Base-by-base conservation (phyloP, 2,113 vertebrate species). In the Polypterus senegalus region DNA sequence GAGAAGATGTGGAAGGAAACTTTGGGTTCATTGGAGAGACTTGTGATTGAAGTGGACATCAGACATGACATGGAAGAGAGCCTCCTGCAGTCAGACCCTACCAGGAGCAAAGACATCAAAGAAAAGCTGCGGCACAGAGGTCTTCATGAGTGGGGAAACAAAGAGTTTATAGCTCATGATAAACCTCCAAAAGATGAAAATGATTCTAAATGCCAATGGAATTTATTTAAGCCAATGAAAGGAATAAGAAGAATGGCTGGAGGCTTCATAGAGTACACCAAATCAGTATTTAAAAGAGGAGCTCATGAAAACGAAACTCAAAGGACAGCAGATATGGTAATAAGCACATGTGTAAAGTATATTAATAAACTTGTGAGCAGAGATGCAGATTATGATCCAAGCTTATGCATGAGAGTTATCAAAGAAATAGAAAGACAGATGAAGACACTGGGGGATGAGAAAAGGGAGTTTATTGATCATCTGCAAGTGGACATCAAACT, bases 401-500 rank as follows among this genome's bases (percentile, higher is more conserved):
- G 27, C 27, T 27, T 27, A 2, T n/a, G n/a, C n/a, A n/a, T n/a
- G n/a, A n/a, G n/a, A n/a, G n/a, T n/a, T n/a, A 27, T 27, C 2
- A 27, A 27, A 27, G 27, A 27, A 27, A 27, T 60, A 4, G 53
- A 65, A 43, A 67, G 59, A 7, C 8, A 63, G 3, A 48, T 1
- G 3, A 48, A 69, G 45, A 9, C 45, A 5, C 11, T 48, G 7
- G 45, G 44, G n/a, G 43, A 48, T 43, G 4, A 63, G 6, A 1
- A 3, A 5, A 2, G 9, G 4, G 8, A 54, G 44, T 5, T 3
- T 47, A 61, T 27, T 10, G n/a, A 7, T 57, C 0, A 49, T 5
- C 66, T 68, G 60, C 63, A 66, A 48, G 60, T 70, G 7, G 63
- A 70, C 43, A 6, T 73, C 10, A 70, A 68, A n/a, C 44, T 62